Base-by-base conservation (phyloP, 2,888 invertebrate genomes). In the Apotomis betuletana region DNA sequence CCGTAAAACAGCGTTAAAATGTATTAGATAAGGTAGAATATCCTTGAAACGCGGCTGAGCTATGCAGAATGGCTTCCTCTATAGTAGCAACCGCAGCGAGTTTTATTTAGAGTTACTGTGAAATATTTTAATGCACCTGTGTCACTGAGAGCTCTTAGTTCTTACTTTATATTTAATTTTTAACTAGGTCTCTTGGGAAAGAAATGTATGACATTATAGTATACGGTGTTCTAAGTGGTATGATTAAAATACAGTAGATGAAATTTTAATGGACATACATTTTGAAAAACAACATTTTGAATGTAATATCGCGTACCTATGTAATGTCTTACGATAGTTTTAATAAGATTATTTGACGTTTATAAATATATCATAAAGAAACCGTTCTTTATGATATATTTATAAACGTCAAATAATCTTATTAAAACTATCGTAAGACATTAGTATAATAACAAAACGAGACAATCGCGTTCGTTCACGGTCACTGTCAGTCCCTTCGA, bases 71-170 rank as follows among this genome's bases (percentile, higher is more conserved):
- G 67, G 67, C 65, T 65, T 65, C 64, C 64, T 70, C n/a, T 46
- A 27, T 49, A 65, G 70, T 52, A 15, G 38, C 38, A 44, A 59
- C 59, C 58, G 49, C 49, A 51, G 8, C 13, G n/a, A 6, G 67
- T 67, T 71, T 70, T 71, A 71, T 71, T 69, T 62, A 62, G 59
- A 64, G 65, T 52, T 58, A 64, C 51, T 52, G 15, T 13, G 67
- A 59, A 55, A 57, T 15, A 36, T 65, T 87, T 83, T 90, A 89
- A 90, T 91, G 90, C 92, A 92, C 91, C 92, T 92, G 92, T 81
- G 89, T 85, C 90, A 87, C 86, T 91, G 89, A 91, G 90, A 90
- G 91, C 90, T 83, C 85, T 88, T 86, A 85, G 87, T 87, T 88
- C 89, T 87, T 86, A 81, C 79, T 81, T 84, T 83, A 85, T 86